phyloP scores from a whole-genome alignment of 2,888 invertebrate species.

The Elysia crispata region DNA sequence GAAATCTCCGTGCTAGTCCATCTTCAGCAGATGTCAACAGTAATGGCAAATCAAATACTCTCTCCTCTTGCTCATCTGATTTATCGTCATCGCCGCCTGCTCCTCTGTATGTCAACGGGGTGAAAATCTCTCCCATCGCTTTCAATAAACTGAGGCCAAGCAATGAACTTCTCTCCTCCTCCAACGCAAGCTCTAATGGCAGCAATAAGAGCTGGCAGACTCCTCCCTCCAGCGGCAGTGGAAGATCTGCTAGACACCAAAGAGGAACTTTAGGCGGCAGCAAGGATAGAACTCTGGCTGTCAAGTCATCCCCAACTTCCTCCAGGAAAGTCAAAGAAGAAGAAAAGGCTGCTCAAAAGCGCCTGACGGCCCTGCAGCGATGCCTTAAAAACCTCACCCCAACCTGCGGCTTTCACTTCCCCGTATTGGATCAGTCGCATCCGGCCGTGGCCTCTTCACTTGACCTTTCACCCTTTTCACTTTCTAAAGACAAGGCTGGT shows the following conservation, averaged over 20 bases:
- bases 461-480: too few species aligned
- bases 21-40: too few species aligned
- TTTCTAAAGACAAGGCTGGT: too few species aligned
- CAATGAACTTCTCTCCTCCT: not conserved
- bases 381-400: slow-evolving; percentile 44
- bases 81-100: too few species aligned
- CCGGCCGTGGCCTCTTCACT: slow-evolving; percentile 13
- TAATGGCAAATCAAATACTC: too few species aligned
- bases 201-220: too few species aligned
- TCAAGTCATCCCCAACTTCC: too few species aligned
- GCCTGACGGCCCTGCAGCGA: slow-evolving; percentile 38
- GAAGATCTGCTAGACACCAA: not conserved
- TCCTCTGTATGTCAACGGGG: not conserved
- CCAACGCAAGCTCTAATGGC: not conserved
- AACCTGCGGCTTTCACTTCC: slow-evolving; percentile 47
- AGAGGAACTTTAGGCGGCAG: not conserved
- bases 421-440: slow-evolving; percentile 38
- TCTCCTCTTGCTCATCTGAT: not conserved
- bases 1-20: too few species aligned
- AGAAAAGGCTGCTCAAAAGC: slow-evolving; percentile 32
- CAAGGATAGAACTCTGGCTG: not conserved
- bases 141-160: too few species aligned
- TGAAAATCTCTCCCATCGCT: slow-evolving; percentile 22
- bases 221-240: not conserved
- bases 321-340: not conserved